Conservation (phyloP, 1,140 invertebrate species). For the Phenacoccus solenopsis region DNA sequence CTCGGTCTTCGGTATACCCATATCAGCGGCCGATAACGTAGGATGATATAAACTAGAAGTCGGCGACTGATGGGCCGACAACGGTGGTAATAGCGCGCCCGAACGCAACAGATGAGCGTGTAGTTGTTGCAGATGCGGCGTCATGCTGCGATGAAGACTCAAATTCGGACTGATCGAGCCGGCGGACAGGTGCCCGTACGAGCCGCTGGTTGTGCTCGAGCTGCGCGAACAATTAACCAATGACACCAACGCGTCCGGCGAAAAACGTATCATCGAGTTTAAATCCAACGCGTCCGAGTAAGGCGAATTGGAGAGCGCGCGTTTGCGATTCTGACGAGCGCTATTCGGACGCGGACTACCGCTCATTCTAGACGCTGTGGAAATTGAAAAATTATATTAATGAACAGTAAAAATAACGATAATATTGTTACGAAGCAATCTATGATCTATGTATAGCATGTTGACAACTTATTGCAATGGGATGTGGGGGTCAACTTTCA, state of each 20-base stretch:
- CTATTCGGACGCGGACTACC: conserved; percentile 40
- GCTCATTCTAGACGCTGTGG: conserved; percentile 50
- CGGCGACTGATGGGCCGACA: conserved; percentile 33
- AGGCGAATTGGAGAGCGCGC: conserved; percentile 84
- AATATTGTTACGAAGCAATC: background rate
- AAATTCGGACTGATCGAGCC: conserved; percentile 56
- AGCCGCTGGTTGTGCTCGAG: conserved; percentile 76
- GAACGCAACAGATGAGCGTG: conserved; percentile 46
- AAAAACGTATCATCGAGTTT: conserved; percentile 87
- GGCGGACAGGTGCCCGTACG: conserved; percentile 85
- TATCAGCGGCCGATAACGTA: conserved; percentile 33
- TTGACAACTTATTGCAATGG: background rate
- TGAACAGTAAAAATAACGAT: too few relatives aligned
- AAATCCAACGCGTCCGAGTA: conserved; percentile 90
- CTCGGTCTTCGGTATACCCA: conserved; percentile 37
- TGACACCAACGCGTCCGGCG: conserved; percentile 83
- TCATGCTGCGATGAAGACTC: conserved; percentile 49
- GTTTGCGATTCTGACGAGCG: conserved; percentile 63
- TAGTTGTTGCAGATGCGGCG: conserved; percentile 58
- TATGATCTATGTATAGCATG: background rate
- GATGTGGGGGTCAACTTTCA: background rate
- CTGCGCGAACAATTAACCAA: conserved; percentile 76
- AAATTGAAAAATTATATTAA: background rate
- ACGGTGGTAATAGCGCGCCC: conserved; percentile 38
- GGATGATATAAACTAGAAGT: conserved; percentile 34